Conservation (phyloP, 92 coral and sea anemone genomes). For the Epizoanthus fatuus region DNA sequence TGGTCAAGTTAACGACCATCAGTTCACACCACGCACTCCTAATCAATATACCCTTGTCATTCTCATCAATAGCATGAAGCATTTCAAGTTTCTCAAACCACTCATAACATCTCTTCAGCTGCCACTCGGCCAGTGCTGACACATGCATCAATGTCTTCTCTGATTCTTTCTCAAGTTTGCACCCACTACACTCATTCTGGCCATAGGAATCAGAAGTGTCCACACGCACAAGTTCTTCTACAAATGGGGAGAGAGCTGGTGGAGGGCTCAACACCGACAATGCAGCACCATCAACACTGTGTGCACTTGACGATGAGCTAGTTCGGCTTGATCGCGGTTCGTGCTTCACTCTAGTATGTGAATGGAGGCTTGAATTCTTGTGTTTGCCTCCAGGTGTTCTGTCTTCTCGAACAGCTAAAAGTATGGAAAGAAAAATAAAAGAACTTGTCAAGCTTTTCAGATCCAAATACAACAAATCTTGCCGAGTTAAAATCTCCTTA, state of each 20-base stretch:
- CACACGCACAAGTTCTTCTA: constrained; percentile 67
- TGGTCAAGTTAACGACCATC: constrained; percentile 85
- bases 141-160: constrained; percentile 91
- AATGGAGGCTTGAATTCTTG: constrained; percentile 61
- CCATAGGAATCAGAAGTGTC: constrained; percentile 25
- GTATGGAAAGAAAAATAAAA: not conserved
- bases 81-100: constrained; percentile 87
- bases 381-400: constrained; percentile 98
- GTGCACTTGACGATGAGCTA: constrained; percentile 38
- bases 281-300: constrained; percentile 54
- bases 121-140: constrained; percentile 88
- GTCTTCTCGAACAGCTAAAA: constrained; percentile 96
- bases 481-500: too few species aligned
- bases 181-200: constrained; percentile 64
- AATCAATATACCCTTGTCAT: constrained; percentile 73
- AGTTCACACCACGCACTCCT: constrained; percentile 92
- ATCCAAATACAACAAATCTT: not conserved
- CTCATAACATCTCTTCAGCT: constrained; percentile 70
- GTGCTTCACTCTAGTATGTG: constrained; percentile 43
- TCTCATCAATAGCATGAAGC: constrained; percentile 61
- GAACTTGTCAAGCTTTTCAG: not conserved
- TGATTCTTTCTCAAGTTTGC: constrained; percentile 69
- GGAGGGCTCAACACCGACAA: constrained; percentile 8
- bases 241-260: constrained; percentile 56
- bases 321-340: constrained; percentile 59